These are phyloP conservation scores for Leptodactylus fuscus DNA, from an alignment of 2,113 vertebrate species.

Conservation along the genomic window DNA sequence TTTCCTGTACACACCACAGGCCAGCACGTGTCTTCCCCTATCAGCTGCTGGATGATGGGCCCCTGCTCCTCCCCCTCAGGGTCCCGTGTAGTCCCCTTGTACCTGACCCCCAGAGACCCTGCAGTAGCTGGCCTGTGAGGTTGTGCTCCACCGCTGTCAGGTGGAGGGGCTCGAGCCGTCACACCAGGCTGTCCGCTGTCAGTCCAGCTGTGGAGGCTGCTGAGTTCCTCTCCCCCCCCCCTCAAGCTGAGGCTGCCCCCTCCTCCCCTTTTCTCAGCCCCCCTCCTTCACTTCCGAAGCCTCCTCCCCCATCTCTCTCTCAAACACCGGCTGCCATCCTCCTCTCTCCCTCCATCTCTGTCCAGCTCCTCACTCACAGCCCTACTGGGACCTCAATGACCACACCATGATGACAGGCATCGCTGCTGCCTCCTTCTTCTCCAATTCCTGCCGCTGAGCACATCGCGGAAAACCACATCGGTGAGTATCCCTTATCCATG, in stretches of 20 bases:
- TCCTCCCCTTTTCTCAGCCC: slow-evolving; percentile 69
- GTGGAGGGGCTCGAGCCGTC: slow-evolving; percentile 33
- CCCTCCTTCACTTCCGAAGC: slow-evolving; percentile 71
- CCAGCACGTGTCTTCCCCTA: too few relatives aligned
- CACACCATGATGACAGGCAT: slow-evolving; percentile 93
- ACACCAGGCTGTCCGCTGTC: slow-evolving; percentile 57
- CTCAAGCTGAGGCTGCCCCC: slow-evolving; percentile 75
- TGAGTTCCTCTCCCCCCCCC: slow-evolving; percentile 79
- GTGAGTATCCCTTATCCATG: slow-evolving; percentile 70
- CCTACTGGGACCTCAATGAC: slow-evolving; percentile 52
- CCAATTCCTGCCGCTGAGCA: slow-evolving; percentile 91
- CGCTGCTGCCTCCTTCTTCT: slow-evolving; percentile 96
- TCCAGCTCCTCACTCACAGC: slow-evolving; percentile 46
- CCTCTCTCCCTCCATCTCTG: slow-evolving; percentile 63
- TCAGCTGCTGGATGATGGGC: too few relatives aligned
- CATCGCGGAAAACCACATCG: slow-evolving; percentile 95
- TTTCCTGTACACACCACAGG: too few relatives aligned
- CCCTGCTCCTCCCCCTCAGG: too few relatives aligned
- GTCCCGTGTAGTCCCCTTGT: too few relatives aligned
- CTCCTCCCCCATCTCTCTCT: slow-evolving; percentile 77
- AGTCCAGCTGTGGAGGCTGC: slow-evolving; percentile 77
- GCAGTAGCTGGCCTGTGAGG: too few relatives aligned
- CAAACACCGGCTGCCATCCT: slow-evolving; percentile 55
- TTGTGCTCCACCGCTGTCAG: background rate
- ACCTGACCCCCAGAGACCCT: too few relatives aligned